Percentiles rank a stretch among this genome's conserved stretches.
These are phyloP conservation scores for Diaperis boleti DNA, from an alignment of 2,888 invertebrate species.

Conservation along the genomic window DNA sequence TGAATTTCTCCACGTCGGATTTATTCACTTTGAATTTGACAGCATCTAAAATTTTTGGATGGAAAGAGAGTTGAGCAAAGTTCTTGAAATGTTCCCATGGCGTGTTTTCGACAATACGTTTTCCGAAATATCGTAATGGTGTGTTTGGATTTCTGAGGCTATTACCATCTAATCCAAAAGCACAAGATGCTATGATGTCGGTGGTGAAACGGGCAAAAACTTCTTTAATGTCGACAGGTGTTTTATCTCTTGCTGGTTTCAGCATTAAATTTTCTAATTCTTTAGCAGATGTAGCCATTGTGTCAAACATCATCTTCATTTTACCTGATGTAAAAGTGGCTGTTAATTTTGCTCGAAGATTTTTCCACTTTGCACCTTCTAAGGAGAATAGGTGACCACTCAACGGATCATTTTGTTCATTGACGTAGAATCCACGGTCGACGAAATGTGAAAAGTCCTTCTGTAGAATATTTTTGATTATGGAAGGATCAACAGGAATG, in stretches of 20 bases:
- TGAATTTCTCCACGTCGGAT: constrained; percentile 62
- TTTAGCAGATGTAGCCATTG: constrained; percentile 55
- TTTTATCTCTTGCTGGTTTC: constrained; percentile 42
- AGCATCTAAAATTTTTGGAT: constrained; percentile 28
- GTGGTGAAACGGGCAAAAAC: constrained; percentile 66
- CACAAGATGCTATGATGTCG: constrained; percentile 68
- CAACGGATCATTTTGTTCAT: constrained; percentile 58
- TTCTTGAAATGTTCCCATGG: constrained; percentile 34
- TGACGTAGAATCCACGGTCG: constrained; percentile 57
- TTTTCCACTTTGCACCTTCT: constrained; percentile 63
- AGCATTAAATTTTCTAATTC: constrained; percentile 54
- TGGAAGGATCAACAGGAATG: constrained; percentile 57
- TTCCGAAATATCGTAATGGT: constrained; percentile 61
- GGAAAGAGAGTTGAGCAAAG: constrained; percentile 37
- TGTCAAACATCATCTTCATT: constrained; percentile 64
- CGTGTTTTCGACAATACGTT: constrained; percentile 42
- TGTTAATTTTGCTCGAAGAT: constrained; percentile 62
- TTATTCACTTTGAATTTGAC: constrained; percentile 41
- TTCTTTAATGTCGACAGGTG: constrained; percentile 65
- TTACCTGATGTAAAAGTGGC: constrained; percentile 66
- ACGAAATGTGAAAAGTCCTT: constrained; percentile 61
- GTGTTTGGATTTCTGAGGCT: constrained; percentile 69
- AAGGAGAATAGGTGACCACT: constrained; percentile 54
- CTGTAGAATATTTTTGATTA: constrained; percentile 59
- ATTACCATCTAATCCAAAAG: constrained; percentile 72